A percentile compares a stretch with the other conserved stretches of the same genome.
phyloP scores from a whole-genome alignment of 2,113 vertebrate genomes.

The Poicephalus gulielmi region DNA sequence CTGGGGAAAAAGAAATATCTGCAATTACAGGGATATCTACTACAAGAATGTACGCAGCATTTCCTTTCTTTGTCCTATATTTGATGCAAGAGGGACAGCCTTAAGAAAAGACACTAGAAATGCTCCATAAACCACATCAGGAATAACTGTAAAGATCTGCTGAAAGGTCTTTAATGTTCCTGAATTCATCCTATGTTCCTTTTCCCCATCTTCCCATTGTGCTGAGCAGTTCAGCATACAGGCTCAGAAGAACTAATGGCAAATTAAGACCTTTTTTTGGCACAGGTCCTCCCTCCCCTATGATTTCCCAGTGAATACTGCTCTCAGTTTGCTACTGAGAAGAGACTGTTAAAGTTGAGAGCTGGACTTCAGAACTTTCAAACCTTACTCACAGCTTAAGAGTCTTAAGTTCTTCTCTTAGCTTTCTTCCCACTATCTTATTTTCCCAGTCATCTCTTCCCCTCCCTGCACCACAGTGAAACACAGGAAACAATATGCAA shows the following conservation, averaged over 20 bases:
- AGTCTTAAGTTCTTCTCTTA: neutral
- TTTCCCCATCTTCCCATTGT: neutral
- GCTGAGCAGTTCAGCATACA: neutral
- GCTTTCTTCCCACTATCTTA: neutral
- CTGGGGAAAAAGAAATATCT: neutral
- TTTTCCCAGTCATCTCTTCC: neutral
- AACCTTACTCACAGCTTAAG: neutral
- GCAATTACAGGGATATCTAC: slow-evolving; percentile 7
- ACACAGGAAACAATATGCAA: neutral
- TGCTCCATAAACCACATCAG: neutral
- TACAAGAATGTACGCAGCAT: neutral
- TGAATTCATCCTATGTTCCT: neutral
- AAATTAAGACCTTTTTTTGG: neutral
- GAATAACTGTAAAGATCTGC: neutral
- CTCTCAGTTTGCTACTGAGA: neutral
- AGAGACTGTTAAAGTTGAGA: neutral
- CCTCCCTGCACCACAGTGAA: neutral
- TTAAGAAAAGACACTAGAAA: neutral
- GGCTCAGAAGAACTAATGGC: neutral
- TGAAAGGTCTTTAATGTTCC: neutral
- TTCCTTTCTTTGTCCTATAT: neutral
- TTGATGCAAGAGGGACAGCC: neutral
- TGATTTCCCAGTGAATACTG: neutral
- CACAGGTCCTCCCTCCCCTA: neutral
- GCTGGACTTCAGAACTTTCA: neutral